These are phyloP conservation scores for Bucco capensis DNA, from an alignment of 2,113 vertebrate genomes.

Conservation along the genomic window DNA sequence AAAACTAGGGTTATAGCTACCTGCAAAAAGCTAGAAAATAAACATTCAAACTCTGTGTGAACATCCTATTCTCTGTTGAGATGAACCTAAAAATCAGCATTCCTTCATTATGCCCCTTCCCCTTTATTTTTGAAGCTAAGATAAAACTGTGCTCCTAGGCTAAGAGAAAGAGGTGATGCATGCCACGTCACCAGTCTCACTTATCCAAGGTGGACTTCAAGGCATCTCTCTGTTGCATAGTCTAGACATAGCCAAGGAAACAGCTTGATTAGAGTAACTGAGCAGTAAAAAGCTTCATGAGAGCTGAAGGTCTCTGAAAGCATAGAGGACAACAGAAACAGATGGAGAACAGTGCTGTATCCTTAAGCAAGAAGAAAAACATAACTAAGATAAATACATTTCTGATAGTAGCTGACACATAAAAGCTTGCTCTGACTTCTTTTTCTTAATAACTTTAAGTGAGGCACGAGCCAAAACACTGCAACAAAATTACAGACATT, in stretches of 20 bases:
- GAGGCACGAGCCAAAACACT: background rate
- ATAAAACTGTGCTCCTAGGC: background rate
- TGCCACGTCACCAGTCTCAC: background rate
- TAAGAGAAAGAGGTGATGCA: background rate
- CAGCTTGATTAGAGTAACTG: background rate
- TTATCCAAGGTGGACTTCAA: fast-evolving
- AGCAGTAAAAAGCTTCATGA: background rate
- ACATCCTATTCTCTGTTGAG: background rate
- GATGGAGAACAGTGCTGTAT: background rate
- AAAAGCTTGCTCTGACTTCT: background rate
- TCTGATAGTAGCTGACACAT: background rate
- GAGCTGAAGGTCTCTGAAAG: background rate
- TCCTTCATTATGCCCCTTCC: fast-evolving
- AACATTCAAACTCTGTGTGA: background rate
- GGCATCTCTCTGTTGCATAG: background rate
- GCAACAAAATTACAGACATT: background rate
- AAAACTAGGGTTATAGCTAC: background rate
- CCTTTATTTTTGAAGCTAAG: background rate
- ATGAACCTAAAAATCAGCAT: background rate
- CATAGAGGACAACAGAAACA: background rate
- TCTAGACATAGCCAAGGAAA: background rate
- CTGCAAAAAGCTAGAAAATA: background rate
- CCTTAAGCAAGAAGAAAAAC: background rate
- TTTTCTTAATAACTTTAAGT: background rate
- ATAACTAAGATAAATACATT: background rate